A percentile compares a stretch with the other conserved stretches of the same genome.
These are phyloP conservation scores for Morelia viridis DNA, from an alignment of 2,797 vertebrate species.

Conservation along the genomic window DNA sequence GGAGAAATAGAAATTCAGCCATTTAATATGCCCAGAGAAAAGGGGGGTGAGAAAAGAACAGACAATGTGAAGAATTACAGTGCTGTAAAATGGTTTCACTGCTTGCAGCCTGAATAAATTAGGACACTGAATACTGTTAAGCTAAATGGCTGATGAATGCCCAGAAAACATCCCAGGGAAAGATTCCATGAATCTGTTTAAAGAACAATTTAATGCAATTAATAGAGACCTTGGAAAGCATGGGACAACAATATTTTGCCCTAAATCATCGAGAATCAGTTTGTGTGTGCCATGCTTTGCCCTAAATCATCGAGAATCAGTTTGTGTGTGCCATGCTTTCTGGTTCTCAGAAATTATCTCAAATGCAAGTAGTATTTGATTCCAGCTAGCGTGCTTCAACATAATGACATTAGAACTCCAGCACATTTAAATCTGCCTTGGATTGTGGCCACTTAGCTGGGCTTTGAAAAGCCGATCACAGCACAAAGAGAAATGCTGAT, in stretches of 20 bases:
- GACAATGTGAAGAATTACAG: conserved; percentile 13
- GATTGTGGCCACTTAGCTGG: neutral
- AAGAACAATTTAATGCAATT: conserved; percentile 29
- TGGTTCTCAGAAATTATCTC: fast-evolving
- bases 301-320: conserved; percentile 6
- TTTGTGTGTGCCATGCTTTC: neutral
- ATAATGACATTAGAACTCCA: neutral
- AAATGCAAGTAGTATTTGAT: conserved; percentile 7
- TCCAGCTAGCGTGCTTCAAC: neutral
- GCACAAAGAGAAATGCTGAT: neutral
- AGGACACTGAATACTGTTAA: conserved; percentile 10
- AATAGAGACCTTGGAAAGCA: conserved; percentile 30
- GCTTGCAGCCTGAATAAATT: conserved; percentile 41
- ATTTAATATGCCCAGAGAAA: conserved; percentile 20
- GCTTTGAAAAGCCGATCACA: neutral
- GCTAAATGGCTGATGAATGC: conserved; percentile 24
- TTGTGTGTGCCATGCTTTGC: neutral
- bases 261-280: conserved; percentile 1
- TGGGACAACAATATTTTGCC: neutral
- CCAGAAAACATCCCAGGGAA: conserved; percentile 23
- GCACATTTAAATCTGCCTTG: neutral
- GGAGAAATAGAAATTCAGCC: neutral
- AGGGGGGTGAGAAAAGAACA: neutral
- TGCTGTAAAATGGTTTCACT: conserved; percentile 36
- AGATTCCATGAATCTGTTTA: conserved; percentile 20